Evolutionary conservation across 2,888 invertebrate species (phyloP), one percentile per base, ranked within the genome.

Genomic region (Tanytarsus gracilentus): DNA sequence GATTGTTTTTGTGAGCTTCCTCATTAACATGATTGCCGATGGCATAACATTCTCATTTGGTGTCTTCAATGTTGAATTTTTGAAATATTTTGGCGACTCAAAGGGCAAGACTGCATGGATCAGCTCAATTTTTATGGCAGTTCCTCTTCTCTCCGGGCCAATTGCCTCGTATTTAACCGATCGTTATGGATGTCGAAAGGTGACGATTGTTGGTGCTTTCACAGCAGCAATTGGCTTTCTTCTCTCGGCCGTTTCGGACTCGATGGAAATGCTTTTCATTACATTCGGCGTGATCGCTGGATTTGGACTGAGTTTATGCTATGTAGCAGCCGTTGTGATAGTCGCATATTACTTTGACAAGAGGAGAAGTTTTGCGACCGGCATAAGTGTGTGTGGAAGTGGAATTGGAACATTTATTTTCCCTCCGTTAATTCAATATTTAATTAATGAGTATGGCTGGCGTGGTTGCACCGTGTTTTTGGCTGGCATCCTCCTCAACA

Each of bases 31-130:
- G 63, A 90, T 95, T 67, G 91, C 91, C 39, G 95, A 95, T 71
- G 95, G 95, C 2, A 84, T 93, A 65, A 91, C 91, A 1, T 92
- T 93, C 75, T 89, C 89, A 64, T 94, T 94, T 72, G 95, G 95
- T 61, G 86, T 94, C 4, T 84, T 95, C 67, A 93, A 82, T 72
- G 85, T 88, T 2, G 87, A 91, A 69, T 87, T 95, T 68, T 77
- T 90, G 61, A 82, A 86, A 66, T 86, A 89, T 71, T 95, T 93
- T 74, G 84, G 84, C 50, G 85, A 88, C 69, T 84, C 86, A 56
- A 88, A 89, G 67, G 85, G 89, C 61, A 87, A 88, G 69, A 93
- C 94, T 1, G 89, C 93, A 3, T 88, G 89, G 86, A 87, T 94
- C 63, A 92, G 90, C 3, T 87, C 91, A 58, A 77, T 95, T 55